Evolutionary conservation across 2,888 invertebrate genomes (phyloP).

Genomic region (Agrotis segetum): DNA sequence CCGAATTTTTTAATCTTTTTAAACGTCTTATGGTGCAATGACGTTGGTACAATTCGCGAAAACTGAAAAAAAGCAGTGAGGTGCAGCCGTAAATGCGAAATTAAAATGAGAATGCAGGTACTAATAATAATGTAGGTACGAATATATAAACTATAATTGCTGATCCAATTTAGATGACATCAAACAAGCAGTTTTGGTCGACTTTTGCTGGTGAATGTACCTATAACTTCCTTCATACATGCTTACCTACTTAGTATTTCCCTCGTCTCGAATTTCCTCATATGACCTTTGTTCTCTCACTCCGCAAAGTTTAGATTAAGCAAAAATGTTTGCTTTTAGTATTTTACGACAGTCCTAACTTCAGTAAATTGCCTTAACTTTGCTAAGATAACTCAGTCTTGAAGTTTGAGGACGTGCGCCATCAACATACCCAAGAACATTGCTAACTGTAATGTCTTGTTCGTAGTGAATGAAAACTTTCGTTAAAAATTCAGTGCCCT

Average conservation of each 20-base stretch:
- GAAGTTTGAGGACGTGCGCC: slow-evolving; percentile 39
- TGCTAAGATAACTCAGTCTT: slow-evolving; percentile 32
- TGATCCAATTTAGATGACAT: neutral
- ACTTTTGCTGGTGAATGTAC: neutral
- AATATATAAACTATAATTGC: too few species aligned
- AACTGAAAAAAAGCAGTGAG: too few species aligned
- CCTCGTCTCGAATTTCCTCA: neutral
- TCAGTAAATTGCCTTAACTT: slow-evolving; percentile 50
- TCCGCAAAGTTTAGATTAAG: slow-evolving; percentile 27
- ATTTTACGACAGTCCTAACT: slow-evolving; percentile 36
- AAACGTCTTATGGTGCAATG: too few species aligned
- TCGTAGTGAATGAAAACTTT: too few species aligned
- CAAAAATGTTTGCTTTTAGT: slow-evolving; percentile 45
- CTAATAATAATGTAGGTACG: too few species aligned
- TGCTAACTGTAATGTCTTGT: neutral
- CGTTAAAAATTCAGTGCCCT: too few species aligned
- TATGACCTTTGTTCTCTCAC: slow-evolving; percentile 12
- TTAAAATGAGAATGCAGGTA: too few species aligned
- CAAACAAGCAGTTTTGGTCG: neutral
- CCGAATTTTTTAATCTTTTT: too few species aligned
- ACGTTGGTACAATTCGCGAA: too few species aligned
- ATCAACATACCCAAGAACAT: slow-evolving; percentile 26
- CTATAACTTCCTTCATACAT: neutral
- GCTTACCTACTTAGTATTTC: neutral
- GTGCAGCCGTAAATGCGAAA: too few species aligned